These are phyloP conservation scores for Brachionus asplanchnoidis DNA, from an alignment of 1,140 invertebrate genomes.

Conservation along the genomic window DNA sequence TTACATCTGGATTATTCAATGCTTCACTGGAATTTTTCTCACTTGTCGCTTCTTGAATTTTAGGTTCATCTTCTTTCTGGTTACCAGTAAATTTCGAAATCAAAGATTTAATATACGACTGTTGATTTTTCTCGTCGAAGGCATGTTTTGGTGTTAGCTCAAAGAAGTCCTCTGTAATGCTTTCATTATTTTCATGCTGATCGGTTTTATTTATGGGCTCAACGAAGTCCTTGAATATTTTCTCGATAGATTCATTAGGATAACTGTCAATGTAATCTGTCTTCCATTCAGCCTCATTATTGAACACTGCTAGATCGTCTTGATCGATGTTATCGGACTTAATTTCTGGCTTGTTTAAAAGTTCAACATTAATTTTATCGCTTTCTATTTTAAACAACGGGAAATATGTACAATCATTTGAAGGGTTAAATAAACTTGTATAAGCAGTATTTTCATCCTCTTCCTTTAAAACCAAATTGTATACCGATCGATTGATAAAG, in stretches of 20 bases:
- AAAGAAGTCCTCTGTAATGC: not conserved
- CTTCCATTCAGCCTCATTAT: not conserved
- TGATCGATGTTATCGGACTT: not conserved
- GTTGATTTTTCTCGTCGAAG: not conserved
- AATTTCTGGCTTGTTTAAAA: not conserved
- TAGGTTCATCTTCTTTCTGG: not conserved
- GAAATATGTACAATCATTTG: constrained; percentile 23
- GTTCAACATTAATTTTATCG: not conserved
- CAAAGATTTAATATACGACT: not conserved
- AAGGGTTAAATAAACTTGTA: not conserved
- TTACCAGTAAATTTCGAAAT: not conserved
- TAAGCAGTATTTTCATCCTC: not conserved
- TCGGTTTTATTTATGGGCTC: not conserved
- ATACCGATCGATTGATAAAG: not conserved
- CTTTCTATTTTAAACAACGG: not conserved
- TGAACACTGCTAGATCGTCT: not conserved
- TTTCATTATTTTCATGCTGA: not conserved
- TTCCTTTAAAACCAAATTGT: not conserved
- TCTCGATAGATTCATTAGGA: not conserved
- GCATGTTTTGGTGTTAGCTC: not conserved
- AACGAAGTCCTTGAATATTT: not conserved
- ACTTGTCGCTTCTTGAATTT: too few relatives aligned
- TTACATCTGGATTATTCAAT: not conserved
- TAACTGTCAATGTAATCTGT: not conserved
- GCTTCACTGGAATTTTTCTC: not conserved